phyloP scores from a whole-genome alignment of 2,888 invertebrate genomes.

The Julus scanicus region DNA sequence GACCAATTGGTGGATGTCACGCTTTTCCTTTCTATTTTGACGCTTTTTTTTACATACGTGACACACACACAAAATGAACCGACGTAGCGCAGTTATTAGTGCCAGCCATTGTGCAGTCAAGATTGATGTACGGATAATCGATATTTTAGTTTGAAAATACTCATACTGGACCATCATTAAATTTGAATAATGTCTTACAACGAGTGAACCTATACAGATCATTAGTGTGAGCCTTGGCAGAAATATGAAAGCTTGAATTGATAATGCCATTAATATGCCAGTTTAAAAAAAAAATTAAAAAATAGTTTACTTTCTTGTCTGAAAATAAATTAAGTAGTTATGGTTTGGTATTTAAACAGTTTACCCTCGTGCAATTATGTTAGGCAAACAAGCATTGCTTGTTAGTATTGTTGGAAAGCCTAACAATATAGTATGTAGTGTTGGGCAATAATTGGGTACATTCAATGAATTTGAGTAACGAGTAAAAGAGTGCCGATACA shows the following conservation, averaged over 20 bases:
- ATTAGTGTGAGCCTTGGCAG: background rate
- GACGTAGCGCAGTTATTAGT: background rate
- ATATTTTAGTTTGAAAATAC: slow-evolving; percentile 8
- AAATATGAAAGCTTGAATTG: background rate
- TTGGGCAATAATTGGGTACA: too few species aligned
- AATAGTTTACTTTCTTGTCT: too few species aligned
- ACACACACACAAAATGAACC: background rate
- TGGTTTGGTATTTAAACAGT: too few species aligned
- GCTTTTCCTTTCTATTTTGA: background rate
- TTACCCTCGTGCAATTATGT: too few species aligned
- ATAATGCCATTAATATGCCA: too few species aligned
- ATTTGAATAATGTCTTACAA: background rate
- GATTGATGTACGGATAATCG: slow-evolving; percentile 2
- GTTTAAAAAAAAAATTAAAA: too few species aligned
- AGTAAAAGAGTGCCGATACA: too few species aligned
- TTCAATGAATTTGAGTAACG: too few species aligned
- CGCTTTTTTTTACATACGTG: background rate
- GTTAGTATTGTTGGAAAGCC: too few species aligned
- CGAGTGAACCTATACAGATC: background rate
- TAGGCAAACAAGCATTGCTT: too few species aligned
- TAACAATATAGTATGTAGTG: too few species aligned
- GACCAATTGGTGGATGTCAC: background rate
- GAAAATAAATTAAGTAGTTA: too few species aligned
- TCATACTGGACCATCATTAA: background rate
- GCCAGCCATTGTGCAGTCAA: background rate